Conservation (phyloP, 2,888 invertebrate species). For the Aspidiotus rigidus region DNA sequence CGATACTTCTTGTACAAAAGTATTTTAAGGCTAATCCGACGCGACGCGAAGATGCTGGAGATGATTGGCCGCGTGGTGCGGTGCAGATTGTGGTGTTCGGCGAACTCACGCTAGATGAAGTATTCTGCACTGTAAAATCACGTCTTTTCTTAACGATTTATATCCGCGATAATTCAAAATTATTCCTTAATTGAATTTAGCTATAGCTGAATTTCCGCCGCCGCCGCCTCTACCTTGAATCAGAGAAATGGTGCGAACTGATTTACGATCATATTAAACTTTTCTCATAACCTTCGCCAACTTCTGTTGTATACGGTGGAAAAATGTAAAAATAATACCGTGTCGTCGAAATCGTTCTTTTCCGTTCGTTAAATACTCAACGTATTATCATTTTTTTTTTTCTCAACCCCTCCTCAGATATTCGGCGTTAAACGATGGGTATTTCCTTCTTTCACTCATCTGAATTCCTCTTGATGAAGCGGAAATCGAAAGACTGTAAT, state of each 20-base stretch:
- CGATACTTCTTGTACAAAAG: too few species aligned
- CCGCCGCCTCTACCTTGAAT: background rate
- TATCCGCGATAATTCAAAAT: constrained; percentile 2
- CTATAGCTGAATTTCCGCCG: background rate
- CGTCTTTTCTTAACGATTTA: background rate
- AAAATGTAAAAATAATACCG: background rate
- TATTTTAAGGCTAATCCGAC: too few species aligned
- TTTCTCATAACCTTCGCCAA: constrained; percentile 4
- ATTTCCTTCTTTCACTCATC: too few species aligned
- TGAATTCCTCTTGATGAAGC: too few species aligned
- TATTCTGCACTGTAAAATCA: background rate
- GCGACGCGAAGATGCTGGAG: too few species aligned
- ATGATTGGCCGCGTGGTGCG: too few species aligned
- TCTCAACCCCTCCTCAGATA: too few species aligned
- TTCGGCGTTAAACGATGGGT: too few species aligned
- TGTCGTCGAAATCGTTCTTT: background rate
- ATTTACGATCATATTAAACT: constrained; percentile 1
- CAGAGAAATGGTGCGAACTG: constrained; percentile 4
- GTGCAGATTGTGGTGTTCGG: too few species aligned
- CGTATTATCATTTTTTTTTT: too few species aligned
- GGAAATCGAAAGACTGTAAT: too few species aligned
- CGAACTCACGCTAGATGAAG: too few species aligned
- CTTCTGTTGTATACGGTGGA: background rate
- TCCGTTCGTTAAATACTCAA: background rate
- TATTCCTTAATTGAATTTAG: constrained; percentile 2